phyloP scores from a whole-genome alignment of 92 coral and sea anemone species.

The Ricordea florida region DNA sequence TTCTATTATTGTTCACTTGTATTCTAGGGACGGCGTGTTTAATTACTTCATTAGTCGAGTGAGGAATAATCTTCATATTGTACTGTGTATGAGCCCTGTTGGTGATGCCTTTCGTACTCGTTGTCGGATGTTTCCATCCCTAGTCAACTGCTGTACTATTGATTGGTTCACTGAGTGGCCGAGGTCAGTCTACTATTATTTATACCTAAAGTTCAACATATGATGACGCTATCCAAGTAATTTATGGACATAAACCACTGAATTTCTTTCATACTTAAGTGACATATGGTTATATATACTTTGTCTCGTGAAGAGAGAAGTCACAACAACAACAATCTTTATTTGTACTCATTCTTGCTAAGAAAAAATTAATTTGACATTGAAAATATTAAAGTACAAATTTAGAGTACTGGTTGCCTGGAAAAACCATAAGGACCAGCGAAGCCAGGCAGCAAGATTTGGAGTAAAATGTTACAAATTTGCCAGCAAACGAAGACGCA shows the following conservation, averaged over 20 bases:
- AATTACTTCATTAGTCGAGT: slow-evolving; percentile 93
- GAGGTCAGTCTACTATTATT: slow-evolving; percentile 46
- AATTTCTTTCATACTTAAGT: background rate
- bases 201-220: too few species aligned
- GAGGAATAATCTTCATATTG: slow-evolving; percentile 95
- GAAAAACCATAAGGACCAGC: too few species aligned
- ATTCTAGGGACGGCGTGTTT: slow-evolving; percentile 84
- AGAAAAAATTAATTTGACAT: too few species aligned
- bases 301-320: background rate
- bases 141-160: slow-evolving; percentile 96
- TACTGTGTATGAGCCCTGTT: slow-evolving; percentile 98
- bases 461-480: too few species aligned
- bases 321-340: too few species aligned
- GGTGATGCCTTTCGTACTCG: slow-evolving; percentile 98
- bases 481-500: too few species aligned
- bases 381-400: too few species aligned
- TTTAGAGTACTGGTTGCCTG: too few species aligned
- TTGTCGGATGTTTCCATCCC: slow-evolving; percentile 97
- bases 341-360: too few species aligned
- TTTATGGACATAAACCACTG: too few species aligned
- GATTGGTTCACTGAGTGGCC: slow-evolving; percentile 99
- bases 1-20: background rate
- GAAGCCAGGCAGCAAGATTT: too few species aligned
- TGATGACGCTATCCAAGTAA: too few species aligned
- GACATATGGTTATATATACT: background rate